Conservation (phyloP, 2,797 vertebrate genomes). For the Myotis daubentonii region DNA sequence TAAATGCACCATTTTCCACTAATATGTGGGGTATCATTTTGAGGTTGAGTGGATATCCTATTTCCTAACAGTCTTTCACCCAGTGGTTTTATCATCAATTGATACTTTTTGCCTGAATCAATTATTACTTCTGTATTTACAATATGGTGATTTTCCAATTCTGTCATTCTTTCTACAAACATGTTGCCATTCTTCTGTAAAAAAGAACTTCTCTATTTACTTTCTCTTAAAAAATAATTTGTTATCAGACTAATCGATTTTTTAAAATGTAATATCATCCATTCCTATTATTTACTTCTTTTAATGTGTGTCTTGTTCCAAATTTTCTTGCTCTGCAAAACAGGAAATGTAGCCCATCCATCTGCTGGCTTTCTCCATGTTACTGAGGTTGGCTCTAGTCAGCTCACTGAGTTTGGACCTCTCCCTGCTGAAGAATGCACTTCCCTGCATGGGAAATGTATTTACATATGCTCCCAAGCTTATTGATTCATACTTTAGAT, state of each 20-base stretch:
- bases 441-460: background rate
- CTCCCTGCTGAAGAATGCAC: background rate
- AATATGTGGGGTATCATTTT: conserved; percentile 10
- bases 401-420: background rate
- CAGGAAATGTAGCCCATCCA: background rate
- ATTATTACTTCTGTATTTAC: conserved; percentile 21
- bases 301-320: background rate
- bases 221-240: conserved; percentile 4
- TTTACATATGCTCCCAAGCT: background rate
- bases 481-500: background rate
- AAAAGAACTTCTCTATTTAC: background rate
- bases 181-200: background rate
- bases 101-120: background rate
- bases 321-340: background rate
- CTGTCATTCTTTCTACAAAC: background rate
- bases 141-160: background rate
- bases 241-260: background rate
- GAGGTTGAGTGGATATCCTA: background rate
- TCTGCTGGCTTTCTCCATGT: background rate
- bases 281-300: background rate
- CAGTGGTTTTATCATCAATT: background rate
- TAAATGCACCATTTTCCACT: background rate
- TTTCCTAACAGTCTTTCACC: background rate
- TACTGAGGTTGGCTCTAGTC: background rate
- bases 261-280: background rate